Percentiles rank a stretch among this genome's conserved stretches.
phyloP scores from a whole-genome alignment of 23 tunicate genomes.

The Ascidia mentula region DNA sequence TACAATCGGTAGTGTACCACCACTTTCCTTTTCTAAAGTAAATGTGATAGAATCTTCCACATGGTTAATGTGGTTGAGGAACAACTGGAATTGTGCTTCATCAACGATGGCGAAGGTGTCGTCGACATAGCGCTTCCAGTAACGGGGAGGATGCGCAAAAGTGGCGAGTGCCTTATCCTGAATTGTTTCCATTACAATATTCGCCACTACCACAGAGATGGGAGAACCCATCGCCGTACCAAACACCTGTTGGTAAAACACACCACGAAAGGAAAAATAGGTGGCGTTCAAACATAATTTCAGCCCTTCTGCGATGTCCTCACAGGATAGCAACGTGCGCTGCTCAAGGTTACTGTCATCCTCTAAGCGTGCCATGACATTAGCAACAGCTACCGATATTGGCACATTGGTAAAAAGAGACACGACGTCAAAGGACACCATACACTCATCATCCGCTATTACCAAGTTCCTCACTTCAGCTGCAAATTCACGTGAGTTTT shows the following conservation, averaged over 20 bases:
- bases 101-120: neutral
- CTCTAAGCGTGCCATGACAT: neutral
- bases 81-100: neutral
- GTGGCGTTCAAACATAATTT: neutral
- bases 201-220: slow-evolving; percentile 9
- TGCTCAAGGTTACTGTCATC: neutral
- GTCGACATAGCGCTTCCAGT: neutral
- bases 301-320: neutral
- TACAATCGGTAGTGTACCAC: neutral
- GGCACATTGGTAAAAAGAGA: slow-evolving; percentile 20
- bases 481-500: neutral
- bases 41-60: neutral
- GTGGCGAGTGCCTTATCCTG: neutral
- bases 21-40: neutral
- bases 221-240: slow-evolving; percentile 19
- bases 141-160: neutral
- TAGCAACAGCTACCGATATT: neutral
- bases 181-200: slow-evolving; percentile 10
- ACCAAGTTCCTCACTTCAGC: neutral
- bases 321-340: neutral
- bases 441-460: neutral
- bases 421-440: neutral
- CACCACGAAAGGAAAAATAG: neutral
- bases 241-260: slow-evolving; percentile 5
- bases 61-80: neutral